A percentile compares a stretch with the other conserved stretches of the same genome.
Conservation (phyloP, 2,888 invertebrate genomes). For the Pheosia tremula region DNA sequence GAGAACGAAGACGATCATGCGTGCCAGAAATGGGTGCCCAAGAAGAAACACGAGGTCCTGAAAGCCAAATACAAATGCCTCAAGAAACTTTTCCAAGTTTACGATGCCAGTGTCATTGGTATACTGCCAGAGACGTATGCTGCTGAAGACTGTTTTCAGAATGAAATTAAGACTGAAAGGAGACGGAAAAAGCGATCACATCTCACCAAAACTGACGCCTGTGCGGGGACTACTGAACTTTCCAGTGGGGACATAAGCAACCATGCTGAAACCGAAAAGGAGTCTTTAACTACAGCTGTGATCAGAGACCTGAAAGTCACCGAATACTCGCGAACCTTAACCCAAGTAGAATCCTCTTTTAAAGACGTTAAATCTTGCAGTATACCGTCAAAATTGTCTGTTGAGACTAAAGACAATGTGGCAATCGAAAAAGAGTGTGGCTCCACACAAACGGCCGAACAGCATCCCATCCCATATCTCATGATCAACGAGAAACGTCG, state of each 20-base stretch:
- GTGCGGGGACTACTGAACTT: conserved; percentile 60
- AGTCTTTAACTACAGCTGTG: conserved; percentile 49
- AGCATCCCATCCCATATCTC: conserved; percentile 45
- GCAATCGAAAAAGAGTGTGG: conserved; percentile 45
- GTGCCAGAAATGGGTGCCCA: conserved; percentile 70
- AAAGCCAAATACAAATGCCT: conserved; percentile 78
- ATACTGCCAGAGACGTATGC: conserved; percentile 57
- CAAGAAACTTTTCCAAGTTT: conserved; percentile 76
- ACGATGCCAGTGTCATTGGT: conserved; percentile 72
- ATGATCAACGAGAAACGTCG: conserved; percentile 51
- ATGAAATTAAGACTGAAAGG: conserved; percentile 32
- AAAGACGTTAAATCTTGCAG: conserved; percentile 11
- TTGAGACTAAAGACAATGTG: conserved; percentile 37
- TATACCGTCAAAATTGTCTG: conserved; percentile 17
- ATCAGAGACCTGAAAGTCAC: conserved; percentile 56
- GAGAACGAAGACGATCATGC: conserved; percentile 55
- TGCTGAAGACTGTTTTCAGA: conserved; percentile 23
- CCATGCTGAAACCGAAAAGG: conserved; percentile 28
- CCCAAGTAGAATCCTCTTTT: conserved; percentile 41
- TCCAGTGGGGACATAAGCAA: conserved; percentile 48
- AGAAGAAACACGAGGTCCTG: conserved; percentile 75
- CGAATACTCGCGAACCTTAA: conserved; percentile 46
- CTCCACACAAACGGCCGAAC: conserved; percentile 36
- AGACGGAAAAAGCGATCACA: conserved; percentile 57
- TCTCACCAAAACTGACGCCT: conserved; percentile 67